Evolutionary conservation across 2,888 invertebrate species (phyloP).

Genomic region (Sphecodes monilicornis): DNA sequence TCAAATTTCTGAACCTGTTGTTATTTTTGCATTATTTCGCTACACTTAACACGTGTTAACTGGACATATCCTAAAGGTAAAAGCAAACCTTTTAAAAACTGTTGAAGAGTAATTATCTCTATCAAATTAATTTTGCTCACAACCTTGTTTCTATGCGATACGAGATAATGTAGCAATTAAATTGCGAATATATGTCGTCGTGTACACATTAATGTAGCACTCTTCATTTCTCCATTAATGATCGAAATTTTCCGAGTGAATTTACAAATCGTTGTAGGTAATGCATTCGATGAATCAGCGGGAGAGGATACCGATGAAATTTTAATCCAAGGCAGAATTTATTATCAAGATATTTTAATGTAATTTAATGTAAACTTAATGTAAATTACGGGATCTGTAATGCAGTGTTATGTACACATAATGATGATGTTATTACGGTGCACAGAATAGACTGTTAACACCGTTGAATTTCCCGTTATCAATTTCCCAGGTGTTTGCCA

Average conservation of each 20-base stretch:
- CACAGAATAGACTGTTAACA: slow-evolving; percentile 25
- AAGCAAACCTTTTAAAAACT: background rate
- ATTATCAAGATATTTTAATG: slow-evolving; percentile 47
- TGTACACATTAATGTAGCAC: background rate
- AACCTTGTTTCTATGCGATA: background rate
- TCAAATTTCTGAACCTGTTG: too few relatives aligned
- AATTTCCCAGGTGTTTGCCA: slow-evolving; percentile 2
- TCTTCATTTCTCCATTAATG: background rate
- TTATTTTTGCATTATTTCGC: too few relatives aligned
- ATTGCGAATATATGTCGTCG: background rate
- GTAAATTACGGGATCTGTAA: slow-evolving; percentile 26
- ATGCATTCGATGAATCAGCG: slow-evolving; percentile 25
- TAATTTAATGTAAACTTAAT: too few relatives aligned
- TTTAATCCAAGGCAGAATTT: slow-evolving; percentile 42
- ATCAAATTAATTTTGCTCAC: background rate
- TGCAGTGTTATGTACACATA: slow-evolving; percentile 5
- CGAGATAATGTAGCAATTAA: background rate
- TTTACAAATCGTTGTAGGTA: slow-evolving; percentile 36
- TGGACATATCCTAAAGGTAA: background rate
- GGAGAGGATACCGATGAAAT: slow-evolving; percentile 15
- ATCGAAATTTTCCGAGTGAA: slow-evolving; percentile 18
- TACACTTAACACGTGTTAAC: too few relatives aligned
- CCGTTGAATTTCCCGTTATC: slow-evolving; percentile 28
- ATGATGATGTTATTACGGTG: slow-evolving; percentile 25
- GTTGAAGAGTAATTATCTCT: background rate